Evolutionary conservation across 2,113 vertebrate species (phyloP).

Genomic region (Solea senegalensis): DNA sequence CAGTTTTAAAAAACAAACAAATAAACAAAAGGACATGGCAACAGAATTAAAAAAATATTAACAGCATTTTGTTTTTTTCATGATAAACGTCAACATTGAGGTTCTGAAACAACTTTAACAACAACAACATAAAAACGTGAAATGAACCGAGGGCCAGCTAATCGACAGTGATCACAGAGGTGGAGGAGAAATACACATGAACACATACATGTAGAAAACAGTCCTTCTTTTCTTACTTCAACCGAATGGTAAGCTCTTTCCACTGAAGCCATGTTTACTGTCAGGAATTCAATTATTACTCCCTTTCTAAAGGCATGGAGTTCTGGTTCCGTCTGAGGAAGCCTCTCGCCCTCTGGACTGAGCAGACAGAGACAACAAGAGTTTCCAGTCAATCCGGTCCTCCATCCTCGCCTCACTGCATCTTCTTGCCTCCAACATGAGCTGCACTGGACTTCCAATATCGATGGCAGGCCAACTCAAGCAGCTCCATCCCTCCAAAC

Average conservation of each 20-base stretch:
- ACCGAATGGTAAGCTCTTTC: constrained; percentile 30
- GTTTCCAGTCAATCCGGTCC: background rate
- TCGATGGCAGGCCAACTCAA: constrained; percentile 89
- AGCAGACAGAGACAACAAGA: background rate
- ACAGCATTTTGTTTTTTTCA: constrained; percentile 28
- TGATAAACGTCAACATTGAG: constrained; percentile 27
- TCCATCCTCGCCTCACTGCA: constrained; percentile 71
- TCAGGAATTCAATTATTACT: constrained; percentile 19
- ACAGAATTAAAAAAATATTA: constrained; percentile 32
- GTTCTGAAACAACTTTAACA: constrained; percentile 27
- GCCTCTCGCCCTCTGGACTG: background rate
- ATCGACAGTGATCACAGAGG: constrained; percentile 23
- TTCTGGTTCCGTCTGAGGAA: background rate
- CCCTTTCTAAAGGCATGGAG: constrained; percentile 38
- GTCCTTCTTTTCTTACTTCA: constrained; percentile 21
- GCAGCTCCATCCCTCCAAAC: constrained; percentile 90
- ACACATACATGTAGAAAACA: constrained; percentile 53
- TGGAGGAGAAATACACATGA: constrained; percentile 27
- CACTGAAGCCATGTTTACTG: constrained; percentile 54
- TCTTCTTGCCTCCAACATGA: constrained; percentile 51
- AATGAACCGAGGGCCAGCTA: constrained; percentile 29
- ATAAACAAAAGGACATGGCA: constrained; percentile 43
- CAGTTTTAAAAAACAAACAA: constrained; percentile 42
- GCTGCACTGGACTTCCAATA: constrained; percentile 73
- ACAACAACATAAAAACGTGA: constrained; percentile 29